Conservation (phyloP, 92 coral and sea anemone species). For the Blastomussa wellsi region DNA sequence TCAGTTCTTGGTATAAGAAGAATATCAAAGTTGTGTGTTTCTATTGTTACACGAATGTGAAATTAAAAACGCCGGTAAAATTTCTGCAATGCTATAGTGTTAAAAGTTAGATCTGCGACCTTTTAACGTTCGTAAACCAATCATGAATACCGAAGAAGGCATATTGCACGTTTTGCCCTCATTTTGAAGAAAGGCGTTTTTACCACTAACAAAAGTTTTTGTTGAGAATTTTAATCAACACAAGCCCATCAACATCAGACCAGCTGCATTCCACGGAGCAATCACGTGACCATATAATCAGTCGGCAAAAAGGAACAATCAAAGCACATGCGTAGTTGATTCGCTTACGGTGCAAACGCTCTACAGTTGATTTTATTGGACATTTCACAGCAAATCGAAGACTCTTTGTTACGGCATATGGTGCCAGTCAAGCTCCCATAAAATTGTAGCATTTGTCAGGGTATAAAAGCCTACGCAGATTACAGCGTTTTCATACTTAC, state of each 20-base stretch:
- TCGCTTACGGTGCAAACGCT: not conserved
- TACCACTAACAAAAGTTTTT: not conserved
- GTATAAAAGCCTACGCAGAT: slow-evolving; percentile 44
- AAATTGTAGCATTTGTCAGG: slow-evolving; percentile 1
- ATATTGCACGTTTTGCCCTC: too few relatives aligned
- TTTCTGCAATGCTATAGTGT: too few relatives aligned
- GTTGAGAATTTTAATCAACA: not conserved
- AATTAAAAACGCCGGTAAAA: too few relatives aligned
- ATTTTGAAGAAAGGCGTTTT: too few relatives aligned
- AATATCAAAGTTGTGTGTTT: too few relatives aligned
- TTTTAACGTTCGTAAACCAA: too few relatives aligned
- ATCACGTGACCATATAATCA: not conserved
- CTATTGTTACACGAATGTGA: too few relatives aligned
- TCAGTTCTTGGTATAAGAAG: too few relatives aligned
- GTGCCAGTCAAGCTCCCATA: slow-evolving; percentile 29
- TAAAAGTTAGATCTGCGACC: too few relatives aligned
- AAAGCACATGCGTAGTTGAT: slow-evolving; percentile 7
- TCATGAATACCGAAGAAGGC: too few relatives aligned
- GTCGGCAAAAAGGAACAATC: not conserved
- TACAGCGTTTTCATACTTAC: slow-evolving; percentile 63
- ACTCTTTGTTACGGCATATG: not conserved
- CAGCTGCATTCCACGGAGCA: not conserved
- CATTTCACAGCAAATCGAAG: slow-evolving; percentile 2
- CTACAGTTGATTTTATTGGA: slow-evolving; percentile 13
- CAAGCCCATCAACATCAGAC: not conserved